Evolutionary conservation across 2,888 invertebrate genomes (phyloP), one percentile per base, ranked within the genome.

Genomic region (Sarcophaga subvicina): DNA sequence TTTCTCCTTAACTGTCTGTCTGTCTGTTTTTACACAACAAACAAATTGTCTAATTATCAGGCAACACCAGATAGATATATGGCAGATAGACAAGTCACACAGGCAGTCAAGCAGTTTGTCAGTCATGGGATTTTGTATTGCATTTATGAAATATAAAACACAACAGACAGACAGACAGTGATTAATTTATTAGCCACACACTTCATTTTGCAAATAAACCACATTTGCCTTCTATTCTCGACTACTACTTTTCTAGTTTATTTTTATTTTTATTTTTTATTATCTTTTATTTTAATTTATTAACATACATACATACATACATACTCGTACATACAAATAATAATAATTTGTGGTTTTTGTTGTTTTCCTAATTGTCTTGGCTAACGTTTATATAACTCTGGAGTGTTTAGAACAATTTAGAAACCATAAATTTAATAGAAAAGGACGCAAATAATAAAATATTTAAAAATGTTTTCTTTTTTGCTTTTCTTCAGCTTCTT

Each of bases 391-490:
- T 72, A n/a, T 37, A 72, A 72, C 62, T 60, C 72, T 14, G 45
- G 62, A 73, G 72, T 60, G 20, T 73, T 54, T 73, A 69, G 17
- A 77, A 70, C 66, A 69, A 73, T 78, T 81, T 85, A 70, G 64
- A 78, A 82, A 62, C 37, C 64, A 85, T 85, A 82, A 75, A 85
- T 85, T 82, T 79, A 49, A 64, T 17, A 75, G n/a, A 59, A 76
- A 64, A n/a, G 67, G 60, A 54, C 12, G 54, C 17, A 54, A 54
- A 54, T 17, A 54, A 54, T 14, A 54, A 54, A 54, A 66, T 17
- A 37, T n/a, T 37, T 66, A 27, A 37, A 37, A 37, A 37, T 0
- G 8, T 37, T 37, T 37, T 37, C 37, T 37, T 37, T 37, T 37
- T 37, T 37, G 37, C 37, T 10, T 37, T 37, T 8, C 37, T 37